Percentiles rank a stretch among this genome's conserved stretches.
Conservation (phyloP, 2,888 invertebrate species). For the Nudaria mundana region DNA sequence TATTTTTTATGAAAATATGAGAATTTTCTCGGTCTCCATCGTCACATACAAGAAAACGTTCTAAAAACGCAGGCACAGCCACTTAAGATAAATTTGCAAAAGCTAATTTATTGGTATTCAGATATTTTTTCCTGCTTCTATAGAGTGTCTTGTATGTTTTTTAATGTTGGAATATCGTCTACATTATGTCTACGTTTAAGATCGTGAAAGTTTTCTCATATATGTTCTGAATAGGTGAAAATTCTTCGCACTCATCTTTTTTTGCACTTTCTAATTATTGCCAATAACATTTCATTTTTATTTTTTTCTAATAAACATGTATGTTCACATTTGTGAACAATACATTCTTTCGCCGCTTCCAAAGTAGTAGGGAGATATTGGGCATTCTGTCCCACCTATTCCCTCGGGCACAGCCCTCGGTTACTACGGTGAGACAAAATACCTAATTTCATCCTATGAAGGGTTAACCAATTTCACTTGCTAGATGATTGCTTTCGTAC, state of each 20-base stretch:
- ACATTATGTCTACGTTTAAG: not conserved
- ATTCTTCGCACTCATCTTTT: not conserved
- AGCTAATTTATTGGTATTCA: not conserved
- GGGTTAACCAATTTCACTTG: no score
- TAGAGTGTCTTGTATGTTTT: not conserved
- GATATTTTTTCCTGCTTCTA: not conserved
- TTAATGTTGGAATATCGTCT: not conserved
- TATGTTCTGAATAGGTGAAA: not conserved
- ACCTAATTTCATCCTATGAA: no score
- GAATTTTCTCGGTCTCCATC: not conserved
- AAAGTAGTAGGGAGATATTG: no score
- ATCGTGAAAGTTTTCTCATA: not conserved
- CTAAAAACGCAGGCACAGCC: not conserved
- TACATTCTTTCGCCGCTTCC: no score
- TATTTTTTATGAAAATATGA: not conserved
- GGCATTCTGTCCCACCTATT: no score
- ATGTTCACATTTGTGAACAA: no score
- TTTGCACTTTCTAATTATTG: not conserved
- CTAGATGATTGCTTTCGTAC: no score
- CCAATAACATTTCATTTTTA: not conserved
- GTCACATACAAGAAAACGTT: not conserved
- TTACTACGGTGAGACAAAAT: no score
- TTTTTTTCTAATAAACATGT: no score
- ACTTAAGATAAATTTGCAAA: not conserved
- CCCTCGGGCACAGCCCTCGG: no score